Conservation (phyloP, 2,113 vertebrate genomes). For the Mionectes macconnelli region DNA sequence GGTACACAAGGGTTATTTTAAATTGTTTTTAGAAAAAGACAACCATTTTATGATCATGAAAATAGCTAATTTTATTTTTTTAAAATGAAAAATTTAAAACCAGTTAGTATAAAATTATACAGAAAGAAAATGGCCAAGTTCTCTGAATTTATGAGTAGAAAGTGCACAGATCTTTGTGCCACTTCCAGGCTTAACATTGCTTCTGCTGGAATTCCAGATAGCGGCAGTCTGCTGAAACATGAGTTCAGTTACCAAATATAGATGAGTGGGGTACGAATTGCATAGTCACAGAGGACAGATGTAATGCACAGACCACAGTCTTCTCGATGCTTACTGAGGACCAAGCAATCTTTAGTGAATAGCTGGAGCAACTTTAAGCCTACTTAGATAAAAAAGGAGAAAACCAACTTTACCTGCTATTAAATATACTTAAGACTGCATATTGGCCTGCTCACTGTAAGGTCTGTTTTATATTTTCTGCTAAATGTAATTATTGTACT, state of each 20-base stretch:
- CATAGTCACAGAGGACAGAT: constrained; percentile 85
- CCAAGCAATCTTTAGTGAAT: constrained; percentile 64
- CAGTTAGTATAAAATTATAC: background rate
- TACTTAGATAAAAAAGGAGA: constrained; percentile 12
- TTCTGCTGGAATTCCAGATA: constrained; percentile 76
- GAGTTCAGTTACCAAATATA: constrained; percentile 96
- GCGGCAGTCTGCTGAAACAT: constrained; percentile 86
- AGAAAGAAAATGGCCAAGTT: background rate
- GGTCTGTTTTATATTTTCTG: constrained; percentile 64
- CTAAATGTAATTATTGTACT: background rate
- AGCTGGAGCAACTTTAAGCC: constrained; percentile 33
- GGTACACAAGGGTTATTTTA: background rate
- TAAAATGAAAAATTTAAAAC: background rate
- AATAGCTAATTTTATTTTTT: background rate
- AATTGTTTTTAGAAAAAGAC: background rate
- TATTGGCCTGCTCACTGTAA: constrained; percentile 45
- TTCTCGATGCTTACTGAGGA: constrained; percentile 72
- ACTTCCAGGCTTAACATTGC: constrained; percentile 49
- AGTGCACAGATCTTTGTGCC: constrained; percentile 39
- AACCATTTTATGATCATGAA: background rate
- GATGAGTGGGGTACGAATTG: constrained; percentile 77
- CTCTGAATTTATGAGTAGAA: constrained; percentile 55
- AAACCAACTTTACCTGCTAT: background rate
- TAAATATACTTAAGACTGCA: constrained; percentile 21
- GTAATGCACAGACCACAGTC: constrained; percentile 79